phyloP scores from a whole-genome alignment of 2,797 vertebrate genomes.

The Coendou prehensilis region DNA sequence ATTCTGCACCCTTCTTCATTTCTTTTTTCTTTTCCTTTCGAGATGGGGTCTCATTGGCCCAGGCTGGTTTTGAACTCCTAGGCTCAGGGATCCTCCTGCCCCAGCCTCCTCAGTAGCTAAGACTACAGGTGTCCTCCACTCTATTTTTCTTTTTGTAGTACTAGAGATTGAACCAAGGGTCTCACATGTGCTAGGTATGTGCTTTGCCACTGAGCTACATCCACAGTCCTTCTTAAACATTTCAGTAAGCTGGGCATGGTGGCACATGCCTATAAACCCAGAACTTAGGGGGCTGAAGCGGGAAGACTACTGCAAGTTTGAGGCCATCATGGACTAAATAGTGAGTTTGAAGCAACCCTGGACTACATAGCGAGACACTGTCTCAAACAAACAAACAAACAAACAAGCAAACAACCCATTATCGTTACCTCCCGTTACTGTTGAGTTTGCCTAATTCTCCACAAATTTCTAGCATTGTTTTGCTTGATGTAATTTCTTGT shows the following conservation, averaged over 20 bases:
- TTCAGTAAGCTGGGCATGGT: not conserved
- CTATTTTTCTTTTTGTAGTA: not conserved
- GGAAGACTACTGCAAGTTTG: not conserved
- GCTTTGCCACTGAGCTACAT: not conserved
- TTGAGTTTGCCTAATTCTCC: not conserved
- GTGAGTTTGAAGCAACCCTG: not conserved
- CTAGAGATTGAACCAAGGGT: not conserved
- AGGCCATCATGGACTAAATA: not conserved
- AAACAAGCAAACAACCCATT: not conserved
- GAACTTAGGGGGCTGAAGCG: not conserved
- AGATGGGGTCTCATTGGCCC: not conserved
- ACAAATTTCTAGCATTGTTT: conserved; percentile 13
- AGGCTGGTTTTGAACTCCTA: not conserved
- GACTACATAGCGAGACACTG: not conserved
- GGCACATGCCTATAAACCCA: not conserved
- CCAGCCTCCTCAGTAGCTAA: not conserved
- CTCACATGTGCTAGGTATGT: not conserved
- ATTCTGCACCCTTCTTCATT: not conserved
- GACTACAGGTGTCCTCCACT: not conserved
- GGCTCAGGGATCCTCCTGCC: not conserved
- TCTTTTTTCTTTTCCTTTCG: not conserved
- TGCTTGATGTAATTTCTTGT: conserved; percentile 37
- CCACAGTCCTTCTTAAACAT: not conserved
- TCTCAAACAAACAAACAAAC: not conserved
- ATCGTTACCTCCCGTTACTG: not conserved